These are phyloP conservation scores for Diplolepis rosae DNA, from an alignment of 2,888 invertebrate genomes.

Conservation along the genomic window DNA sequence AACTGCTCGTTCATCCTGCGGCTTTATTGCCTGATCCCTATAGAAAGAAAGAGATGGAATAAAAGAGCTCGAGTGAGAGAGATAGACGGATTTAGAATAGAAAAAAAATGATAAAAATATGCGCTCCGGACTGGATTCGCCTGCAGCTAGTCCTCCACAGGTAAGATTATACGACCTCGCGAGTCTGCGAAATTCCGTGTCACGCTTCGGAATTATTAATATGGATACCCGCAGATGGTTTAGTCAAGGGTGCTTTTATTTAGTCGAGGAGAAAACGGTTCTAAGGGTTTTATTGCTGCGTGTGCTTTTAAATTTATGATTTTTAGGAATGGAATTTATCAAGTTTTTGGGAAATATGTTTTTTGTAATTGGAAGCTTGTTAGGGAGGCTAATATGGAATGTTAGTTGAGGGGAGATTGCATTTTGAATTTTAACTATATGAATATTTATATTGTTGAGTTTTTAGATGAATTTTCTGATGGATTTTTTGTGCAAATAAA, in stretches of 20 bases:
- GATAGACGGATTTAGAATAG: not conserved
- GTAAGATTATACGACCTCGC: conserved; percentile 30
- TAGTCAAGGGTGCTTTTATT: not conserved
- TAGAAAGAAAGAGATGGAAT: conserved; percentile 15
- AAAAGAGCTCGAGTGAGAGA: not conserved
- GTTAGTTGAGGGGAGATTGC: no score
- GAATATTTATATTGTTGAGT: no score
- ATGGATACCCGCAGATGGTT: not conserved
- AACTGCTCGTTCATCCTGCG: conserved; percentile 53
- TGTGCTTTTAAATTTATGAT: not conserved
- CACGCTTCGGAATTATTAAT: conserved; percentile 33
- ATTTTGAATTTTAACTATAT: no score
- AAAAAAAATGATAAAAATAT: not conserved
- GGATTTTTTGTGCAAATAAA: no score
- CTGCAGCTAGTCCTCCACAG: not conserved
- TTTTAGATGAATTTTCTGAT: no score
- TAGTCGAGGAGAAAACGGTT: not conserved
- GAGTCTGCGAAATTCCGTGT: conserved; percentile 32
- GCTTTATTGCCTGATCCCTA: conserved; percentile 43
- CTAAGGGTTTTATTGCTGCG: not conserved
- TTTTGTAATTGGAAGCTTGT: no score
- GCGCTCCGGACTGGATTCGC: conserved; percentile 21
- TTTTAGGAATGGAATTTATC: not conserved
- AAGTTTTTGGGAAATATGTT: no score
- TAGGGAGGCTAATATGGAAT: no score